Evolutionary conservation across 2,888 invertebrate genomes (phyloP).

Genomic region (Drosophila meridionalis): DNA sequence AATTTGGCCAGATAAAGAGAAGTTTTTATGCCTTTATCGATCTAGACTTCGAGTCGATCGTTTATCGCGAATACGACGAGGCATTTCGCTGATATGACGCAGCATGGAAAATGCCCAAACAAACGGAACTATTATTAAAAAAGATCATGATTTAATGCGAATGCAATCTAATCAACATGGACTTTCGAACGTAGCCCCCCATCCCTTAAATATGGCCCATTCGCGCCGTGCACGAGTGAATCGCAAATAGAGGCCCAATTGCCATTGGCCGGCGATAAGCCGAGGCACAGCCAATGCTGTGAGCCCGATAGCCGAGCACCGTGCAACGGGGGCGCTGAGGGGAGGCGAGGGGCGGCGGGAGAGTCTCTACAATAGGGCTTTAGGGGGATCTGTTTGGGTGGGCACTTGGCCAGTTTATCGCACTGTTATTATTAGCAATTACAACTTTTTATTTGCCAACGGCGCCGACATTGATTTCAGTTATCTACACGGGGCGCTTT

Average conservation of each 20-base stretch:
- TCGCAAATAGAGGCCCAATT: constrained; percentile 14
- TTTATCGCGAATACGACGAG: constrained; percentile 37
- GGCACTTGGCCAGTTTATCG: constrained; percentile 26
- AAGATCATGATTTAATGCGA: constrained; percentile 58
- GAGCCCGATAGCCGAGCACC: constrained; percentile 21
- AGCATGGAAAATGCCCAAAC: constrained; percentile 28
- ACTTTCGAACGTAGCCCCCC: constrained; percentile 33
- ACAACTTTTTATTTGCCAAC: constrained; percentile 44
- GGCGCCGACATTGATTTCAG: constrained; percentile 26
- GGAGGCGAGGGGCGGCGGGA: neutral
- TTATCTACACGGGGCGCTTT: constrained; percentile 40
- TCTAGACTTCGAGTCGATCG: constrained; percentile 1
- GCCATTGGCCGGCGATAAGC: constrained; percentile 62
- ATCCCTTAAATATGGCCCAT: neutral
- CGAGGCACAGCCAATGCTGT: constrained; percentile 27
- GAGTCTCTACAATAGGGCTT: neutral
- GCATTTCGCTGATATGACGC: constrained; percentile 24
- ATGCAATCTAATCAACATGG: constrained; percentile 58
- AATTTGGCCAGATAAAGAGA: neutral
- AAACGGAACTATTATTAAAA: constrained; percentile 40
- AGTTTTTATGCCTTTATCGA: neutral
- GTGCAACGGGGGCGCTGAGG: neutral
- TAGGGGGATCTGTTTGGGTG: constrained; percentile 6
- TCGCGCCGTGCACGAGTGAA: neutral
- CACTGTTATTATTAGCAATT: constrained; percentile 70